Percentiles rank a stretch among this genome's conserved stretches.
These are phyloP conservation scores for Drosophila helvetica DNA, from an alignment of 2,888 invertebrate genomes.

Conservation along the genomic window DNA sequence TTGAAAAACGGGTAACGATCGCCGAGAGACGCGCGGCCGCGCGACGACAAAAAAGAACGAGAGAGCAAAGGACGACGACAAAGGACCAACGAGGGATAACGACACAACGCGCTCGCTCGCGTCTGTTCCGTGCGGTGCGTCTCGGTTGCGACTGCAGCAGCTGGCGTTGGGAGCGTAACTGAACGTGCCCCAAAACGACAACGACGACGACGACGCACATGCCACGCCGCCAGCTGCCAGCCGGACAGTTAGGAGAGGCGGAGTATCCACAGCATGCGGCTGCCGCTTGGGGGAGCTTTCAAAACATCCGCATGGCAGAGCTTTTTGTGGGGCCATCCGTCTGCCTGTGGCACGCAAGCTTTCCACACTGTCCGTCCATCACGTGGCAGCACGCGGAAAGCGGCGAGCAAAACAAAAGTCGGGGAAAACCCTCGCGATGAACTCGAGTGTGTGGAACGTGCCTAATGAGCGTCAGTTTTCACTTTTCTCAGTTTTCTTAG, in stretches of 20 bases:
- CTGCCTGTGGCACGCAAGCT: conserved; percentile 58
- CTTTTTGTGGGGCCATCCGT: conserved; percentile 26
- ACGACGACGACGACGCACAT: conserved; percentile 49
- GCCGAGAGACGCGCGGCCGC: conserved; percentile 12
- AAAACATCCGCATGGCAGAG: conserved; percentile 59
- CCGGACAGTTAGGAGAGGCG: conserved; percentile 13
- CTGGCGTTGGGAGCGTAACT: conserved; percentile 73
- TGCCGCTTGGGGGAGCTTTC: conserved; percentile 29
- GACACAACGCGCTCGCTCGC: conserved; percentile 36
- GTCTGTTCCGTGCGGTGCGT: conserved; percentile 58
- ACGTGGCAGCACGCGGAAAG: conserved; percentile 45
- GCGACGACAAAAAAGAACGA: conserved; percentile 24
- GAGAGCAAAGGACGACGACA: conserved; percentile 23
- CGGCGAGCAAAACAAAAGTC: conserved; percentile 68
- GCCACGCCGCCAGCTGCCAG: conserved; percentile 24
- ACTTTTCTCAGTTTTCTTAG: background rate
- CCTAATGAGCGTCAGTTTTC: conserved; percentile 10
- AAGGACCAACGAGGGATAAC: conserved; percentile 25
- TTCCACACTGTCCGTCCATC: conserved; percentile 13
- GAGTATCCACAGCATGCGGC: conserved; percentile 66
- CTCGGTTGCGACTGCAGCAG: conserved; percentile 73
- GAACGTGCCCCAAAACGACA: conserved; percentile 38
- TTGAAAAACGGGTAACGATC: conserved; percentile 50
- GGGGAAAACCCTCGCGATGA: conserved; percentile 16
- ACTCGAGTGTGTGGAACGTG: conserved; percentile 19